A percentile compares a stretch with the other conserved stretches of the same genome.
Evolutionary conservation across 2,797 vertebrate species (phyloP).

Genomic region (Mastacembelus armatus): DNA sequence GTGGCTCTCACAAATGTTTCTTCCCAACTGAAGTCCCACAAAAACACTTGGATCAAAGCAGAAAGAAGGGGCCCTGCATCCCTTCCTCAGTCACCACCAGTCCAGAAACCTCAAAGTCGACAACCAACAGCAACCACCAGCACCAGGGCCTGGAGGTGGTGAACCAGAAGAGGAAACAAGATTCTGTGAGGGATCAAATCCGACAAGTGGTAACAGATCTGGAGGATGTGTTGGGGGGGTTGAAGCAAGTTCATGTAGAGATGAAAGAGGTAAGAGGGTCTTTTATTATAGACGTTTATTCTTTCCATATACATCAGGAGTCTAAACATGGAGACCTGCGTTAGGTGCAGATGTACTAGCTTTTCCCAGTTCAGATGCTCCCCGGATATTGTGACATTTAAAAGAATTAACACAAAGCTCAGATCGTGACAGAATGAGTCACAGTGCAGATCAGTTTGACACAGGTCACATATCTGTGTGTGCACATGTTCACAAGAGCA

Average conservation of each 20-base stretch:
- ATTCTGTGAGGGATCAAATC: constrained; percentile 83
- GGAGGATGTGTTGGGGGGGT: constrained; percentile 85
- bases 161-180: constrained; percentile 65
- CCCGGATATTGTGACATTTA: constrained; percentile 60
- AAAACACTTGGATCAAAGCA: constrained; percentile 69
- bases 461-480: constrained; percentile 29
- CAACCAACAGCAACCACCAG: constrained; percentile 22
- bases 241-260: constrained; percentile 88
- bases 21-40: constrained; percentile 85
- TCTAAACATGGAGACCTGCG: constrained; percentile 24
- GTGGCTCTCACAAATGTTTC: constrained; percentile 61
- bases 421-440: constrained; percentile 11
- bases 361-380: constrained; percentile 44
- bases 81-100: constrained; percentile 14
- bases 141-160: constrained; percentile 33
- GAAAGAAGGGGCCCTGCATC: constrained; percentile 50
- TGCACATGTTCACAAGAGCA: constrained; percentile 2
- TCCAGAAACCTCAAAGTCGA: constrained; percentile 30
- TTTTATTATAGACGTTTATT: constrained; percentile 49
- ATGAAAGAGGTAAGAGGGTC: constrained; percentile 87
- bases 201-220: constrained; percentile 85
- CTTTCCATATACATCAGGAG: constrained; percentile 31
- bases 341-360: constrained; percentile 35
- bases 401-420: constrained; percentile 51
- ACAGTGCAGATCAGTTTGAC: constrained; percentile 26